Conservation (phyloP, 2,797 vertebrate genomes). For the Pempheris klunzingeri region DNA sequence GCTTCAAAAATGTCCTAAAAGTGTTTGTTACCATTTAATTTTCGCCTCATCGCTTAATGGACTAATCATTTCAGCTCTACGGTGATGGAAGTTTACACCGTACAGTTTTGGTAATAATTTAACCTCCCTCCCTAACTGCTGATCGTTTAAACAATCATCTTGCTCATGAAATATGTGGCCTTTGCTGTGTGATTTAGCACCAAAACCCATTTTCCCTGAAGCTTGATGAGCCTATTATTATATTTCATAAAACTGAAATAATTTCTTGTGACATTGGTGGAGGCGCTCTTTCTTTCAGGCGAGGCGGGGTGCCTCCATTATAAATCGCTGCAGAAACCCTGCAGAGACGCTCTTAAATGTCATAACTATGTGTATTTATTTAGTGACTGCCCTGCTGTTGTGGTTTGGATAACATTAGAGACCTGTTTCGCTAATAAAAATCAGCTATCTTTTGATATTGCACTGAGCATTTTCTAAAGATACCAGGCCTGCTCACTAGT, state of each 20-base stretch:
- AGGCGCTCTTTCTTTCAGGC: neutral
- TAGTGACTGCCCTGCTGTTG: slow-evolving; percentile 2
- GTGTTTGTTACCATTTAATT: neutral
- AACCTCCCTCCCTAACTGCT: neutral
- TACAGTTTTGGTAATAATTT: neutral
- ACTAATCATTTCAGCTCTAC: neutral
- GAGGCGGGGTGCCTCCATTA: neutral
- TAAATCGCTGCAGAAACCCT: neutral
- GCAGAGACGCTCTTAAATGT: neutral
- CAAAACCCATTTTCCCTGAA: neutral
- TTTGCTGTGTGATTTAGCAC: slow-evolving; percentile 7
- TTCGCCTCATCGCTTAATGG: neutral
- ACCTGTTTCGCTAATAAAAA: neutral
- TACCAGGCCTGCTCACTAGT: slow-evolving; percentile 34
- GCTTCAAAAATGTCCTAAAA: neutral
- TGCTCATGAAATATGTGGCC: neutral
- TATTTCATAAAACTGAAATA: neutral
- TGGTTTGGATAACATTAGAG: neutral
- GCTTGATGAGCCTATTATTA: slow-evolving; percentile 7
- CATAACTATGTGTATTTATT: neutral
- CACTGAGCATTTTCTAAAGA: slow-evolving; percentile 28
- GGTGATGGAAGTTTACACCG: neutral
- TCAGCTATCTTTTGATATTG: slow-evolving; percentile 1
- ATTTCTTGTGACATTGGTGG: neutral
- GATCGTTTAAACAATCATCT: neutral